Percentiles rank a stretch among this genome's conserved stretches.
Conservation (phyloP, 2,797 vertebrate genomes). For the Uromys caudimaculatus region DNA sequence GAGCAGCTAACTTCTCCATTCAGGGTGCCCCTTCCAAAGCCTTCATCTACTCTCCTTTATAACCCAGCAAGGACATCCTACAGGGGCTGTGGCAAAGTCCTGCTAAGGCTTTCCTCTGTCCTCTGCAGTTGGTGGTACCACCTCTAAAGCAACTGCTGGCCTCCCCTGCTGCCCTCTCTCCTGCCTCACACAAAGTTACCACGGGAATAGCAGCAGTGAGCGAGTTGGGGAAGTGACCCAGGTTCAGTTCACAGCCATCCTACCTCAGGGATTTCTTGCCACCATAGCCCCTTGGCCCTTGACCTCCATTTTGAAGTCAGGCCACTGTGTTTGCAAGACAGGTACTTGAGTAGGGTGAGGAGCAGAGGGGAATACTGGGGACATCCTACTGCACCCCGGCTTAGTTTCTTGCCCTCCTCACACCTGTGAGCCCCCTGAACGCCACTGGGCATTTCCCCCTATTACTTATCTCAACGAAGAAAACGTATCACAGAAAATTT, state of each 20-base stretch:
- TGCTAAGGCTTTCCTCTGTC: not conserved
- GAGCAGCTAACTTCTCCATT: not conserved
- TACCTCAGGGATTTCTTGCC: not conserved
- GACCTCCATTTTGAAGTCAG: not conserved
- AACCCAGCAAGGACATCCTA: not conserved
- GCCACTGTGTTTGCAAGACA: not conserved
- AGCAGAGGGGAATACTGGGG: not conserved
- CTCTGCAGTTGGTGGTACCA: not conserved
- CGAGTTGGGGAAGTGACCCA: not conserved
- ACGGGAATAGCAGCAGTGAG: accelerated
- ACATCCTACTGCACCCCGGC: accelerated
- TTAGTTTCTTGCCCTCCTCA: not conserved
- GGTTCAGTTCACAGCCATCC: not conserved
- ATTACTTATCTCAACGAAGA: conserved; percentile 63
- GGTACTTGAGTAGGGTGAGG: too few species aligned
- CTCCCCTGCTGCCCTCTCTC: not conserved
- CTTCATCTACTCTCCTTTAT: not conserved
- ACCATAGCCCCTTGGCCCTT: not conserved
- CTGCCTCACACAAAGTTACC: not conserved
- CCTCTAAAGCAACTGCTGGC: not conserved
- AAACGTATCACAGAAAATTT: conserved; percentile 59
- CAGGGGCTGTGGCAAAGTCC: not conserved
- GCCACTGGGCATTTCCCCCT: not conserved
- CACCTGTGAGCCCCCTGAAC: not conserved
- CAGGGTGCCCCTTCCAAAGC: not conserved